These are phyloP conservation scores for Atractosteus spatula DNA, from an alignment of 2,113 vertebrate genomes.

Conservation along the genomic window DNA sequence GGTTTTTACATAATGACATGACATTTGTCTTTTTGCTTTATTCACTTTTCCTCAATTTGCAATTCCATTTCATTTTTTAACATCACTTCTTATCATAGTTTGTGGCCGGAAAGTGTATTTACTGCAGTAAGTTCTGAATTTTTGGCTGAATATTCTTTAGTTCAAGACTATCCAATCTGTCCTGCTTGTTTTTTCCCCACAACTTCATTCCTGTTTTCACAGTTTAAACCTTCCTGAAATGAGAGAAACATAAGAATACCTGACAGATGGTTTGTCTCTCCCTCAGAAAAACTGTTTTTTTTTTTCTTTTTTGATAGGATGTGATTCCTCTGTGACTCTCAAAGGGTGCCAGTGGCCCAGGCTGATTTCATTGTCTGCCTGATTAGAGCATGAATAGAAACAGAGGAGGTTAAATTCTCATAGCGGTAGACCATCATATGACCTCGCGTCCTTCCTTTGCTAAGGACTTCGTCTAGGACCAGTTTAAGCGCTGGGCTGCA, in stretches of 20 bases:
- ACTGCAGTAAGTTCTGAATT: too few relatives aligned
- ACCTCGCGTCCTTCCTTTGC: not conserved
- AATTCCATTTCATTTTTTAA: too few relatives aligned
- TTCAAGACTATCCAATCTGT: too few relatives aligned
- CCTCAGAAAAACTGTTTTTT: conserved; percentile 25
- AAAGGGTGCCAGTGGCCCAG: conserved; percentile 34
- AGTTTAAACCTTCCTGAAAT: not conserved
- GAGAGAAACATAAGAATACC: conserved; percentile 11
- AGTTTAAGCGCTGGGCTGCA: conserved; percentile 8
- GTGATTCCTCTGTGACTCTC: conserved; percentile 44
- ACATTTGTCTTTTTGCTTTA: too few relatives aligned
- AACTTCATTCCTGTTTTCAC: conserved; percentile 20
- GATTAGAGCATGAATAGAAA: conserved; percentile 43
- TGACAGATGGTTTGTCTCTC: conserved; percentile 40
- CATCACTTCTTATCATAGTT: too few relatives aligned
- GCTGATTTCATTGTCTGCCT: conserved; percentile 35
- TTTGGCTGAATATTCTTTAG: too few relatives aligned
- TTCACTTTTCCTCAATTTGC: too few relatives aligned
- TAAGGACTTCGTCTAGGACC: conserved; percentile 11
- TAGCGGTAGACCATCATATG: conserved; percentile 1
- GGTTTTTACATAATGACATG: too few relatives aligned
- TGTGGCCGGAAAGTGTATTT: too few relatives aligned
- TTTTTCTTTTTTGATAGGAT: conserved; percentile 43
- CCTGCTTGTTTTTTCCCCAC: not conserved
- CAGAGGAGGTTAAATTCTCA: not conserved